Percentiles rank a stretch among this genome's conserved stretches.
Conservation (phyloP, 2,113 vertebrate genomes). For the Neogobius melanostomus region DNA sequence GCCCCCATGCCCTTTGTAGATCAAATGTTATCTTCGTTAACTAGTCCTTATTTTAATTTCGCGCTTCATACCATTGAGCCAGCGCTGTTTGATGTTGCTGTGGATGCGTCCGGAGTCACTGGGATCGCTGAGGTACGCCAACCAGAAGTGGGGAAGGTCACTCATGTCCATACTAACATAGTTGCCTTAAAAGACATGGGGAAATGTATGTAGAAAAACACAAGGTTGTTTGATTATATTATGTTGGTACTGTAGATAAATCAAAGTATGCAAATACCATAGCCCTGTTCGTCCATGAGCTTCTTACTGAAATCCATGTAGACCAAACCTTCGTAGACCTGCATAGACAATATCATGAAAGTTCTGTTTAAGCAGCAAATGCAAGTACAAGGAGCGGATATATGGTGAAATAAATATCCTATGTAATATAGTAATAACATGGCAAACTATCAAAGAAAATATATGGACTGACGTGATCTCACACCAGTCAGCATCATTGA, state of each 20-base stretch:
- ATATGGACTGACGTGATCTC: neutral
- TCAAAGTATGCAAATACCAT: conserved; percentile 63
- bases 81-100: conserved; percentile 80
- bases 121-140: conserved; percentile 81
- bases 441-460: neutral
- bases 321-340: conserved; percentile 83
- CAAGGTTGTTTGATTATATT: neutral
- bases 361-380: neutral
- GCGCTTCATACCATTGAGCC: conserved; percentile 72
- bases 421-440: neutral
- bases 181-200: conserved; percentile 55
- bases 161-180: conserved; percentile 77
- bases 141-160: conserved; percentile 75
- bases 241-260: neutral
- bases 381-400: too few relatives aligned
- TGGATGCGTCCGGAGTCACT: conserved; percentile 84
- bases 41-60: neutral
- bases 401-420: neutral
- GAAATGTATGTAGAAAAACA: neutral
- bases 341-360: conserved; percentile 14
- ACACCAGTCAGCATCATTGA: neutral
- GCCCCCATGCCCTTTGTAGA: neutral
- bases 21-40: too few relatives aligned
- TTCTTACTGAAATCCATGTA: conserved; percentile 83
- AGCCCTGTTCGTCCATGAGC: conserved; percentile 78